Evolutionary conservation across 2,113 vertebrate genomes (phyloP), one percentile per base, ranked within the genome.

Genomic region (Hippocampus barbouri): DNA sequence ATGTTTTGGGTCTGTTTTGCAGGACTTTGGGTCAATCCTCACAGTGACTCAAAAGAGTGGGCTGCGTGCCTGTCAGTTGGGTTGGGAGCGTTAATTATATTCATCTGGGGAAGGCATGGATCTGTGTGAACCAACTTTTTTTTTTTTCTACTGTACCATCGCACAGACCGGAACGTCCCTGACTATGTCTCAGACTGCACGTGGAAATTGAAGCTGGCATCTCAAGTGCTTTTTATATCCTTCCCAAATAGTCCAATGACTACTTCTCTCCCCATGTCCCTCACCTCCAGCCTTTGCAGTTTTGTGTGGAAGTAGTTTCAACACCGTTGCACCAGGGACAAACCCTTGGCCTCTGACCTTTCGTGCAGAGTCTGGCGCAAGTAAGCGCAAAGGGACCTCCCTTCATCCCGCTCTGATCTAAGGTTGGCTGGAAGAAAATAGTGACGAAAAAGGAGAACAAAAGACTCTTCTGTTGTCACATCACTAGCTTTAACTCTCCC

Each of bases 191-290:
- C 16, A 10, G 74, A 75, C 83, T 69, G 12, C 38, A 74, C 62
- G 12, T 87, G 84, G 82, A 91, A 93, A 93, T 90, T 90, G 86
- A 88, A 89, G 75, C 62, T 92, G 91, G 85, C 91, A 91, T 87
- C 85, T 89, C 84, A 85, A 89, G 79, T 87, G 83, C 87, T 89
- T 89, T 89, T 90, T 87, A 86, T 83, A 86, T 82, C 79, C 85
- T 74, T 71, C 81, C 80, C 77, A 88, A 85, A 88, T 82, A 77
- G 79, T 70, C 81, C 76, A 87, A 86, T 79, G 68, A 38, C 34
- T 80, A 79, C 57, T 75, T 82, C 81, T 69, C 75, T 79, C 76
- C 34, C 69, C 68, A 67, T 80, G 73, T 81, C 81, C 89, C 74
- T 82, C 82, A 73, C 77, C 77, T 78, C 38, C 53, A 75, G 78